Evolutionary conservation across 2,113 vertebrate genomes (phyloP).

Genomic region (Cardinalis cardinalis): DNA sequence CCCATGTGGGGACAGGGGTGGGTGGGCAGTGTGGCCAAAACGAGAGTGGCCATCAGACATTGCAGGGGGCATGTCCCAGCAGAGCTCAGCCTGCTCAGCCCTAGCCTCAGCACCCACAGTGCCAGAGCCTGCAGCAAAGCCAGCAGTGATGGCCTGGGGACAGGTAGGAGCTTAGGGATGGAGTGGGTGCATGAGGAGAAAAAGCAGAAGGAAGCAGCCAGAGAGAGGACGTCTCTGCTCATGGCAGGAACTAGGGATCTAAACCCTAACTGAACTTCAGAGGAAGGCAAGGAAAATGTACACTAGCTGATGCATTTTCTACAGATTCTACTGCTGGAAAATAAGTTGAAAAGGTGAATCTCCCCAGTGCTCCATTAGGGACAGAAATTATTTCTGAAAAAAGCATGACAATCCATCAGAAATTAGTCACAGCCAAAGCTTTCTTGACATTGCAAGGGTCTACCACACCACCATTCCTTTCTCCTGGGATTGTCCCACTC

Average conservation of each 20-base stretch:
- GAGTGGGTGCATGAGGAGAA: neutral
- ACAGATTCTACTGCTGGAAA: neutral
- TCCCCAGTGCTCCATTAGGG: neutral
- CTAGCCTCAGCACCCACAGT: neutral
- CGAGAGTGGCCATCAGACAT: neutral
- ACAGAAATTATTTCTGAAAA: neutral
- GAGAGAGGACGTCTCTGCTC: neutral
- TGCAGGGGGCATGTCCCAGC: neutral
- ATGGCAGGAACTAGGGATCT: neutral
- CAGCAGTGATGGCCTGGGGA: neutral
- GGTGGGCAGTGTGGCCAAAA: neutral
- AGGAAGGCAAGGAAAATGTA: neutral
- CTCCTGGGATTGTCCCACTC: neutral
- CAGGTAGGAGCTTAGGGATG: neutral
- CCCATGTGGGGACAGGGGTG: fast-evolving
- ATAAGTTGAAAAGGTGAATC: neutral
- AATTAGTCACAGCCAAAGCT: neutral
- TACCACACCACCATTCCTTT: neutral
- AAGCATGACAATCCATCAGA: neutral
- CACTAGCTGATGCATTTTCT: fast-evolving
- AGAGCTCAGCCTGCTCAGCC: neutral
- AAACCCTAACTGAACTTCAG: neutral
- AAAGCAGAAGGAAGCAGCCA: neutral
- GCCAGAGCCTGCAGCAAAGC: neutral
- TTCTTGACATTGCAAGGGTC: fast-evolving